A percentile compares a stretch with the other conserved stretches of the same genome.
These are phyloP conservation scores for Eilema griseolum DNA, from an alignment of 2,888 invertebrate genomes.

Conservation along the genomic window DNA sequence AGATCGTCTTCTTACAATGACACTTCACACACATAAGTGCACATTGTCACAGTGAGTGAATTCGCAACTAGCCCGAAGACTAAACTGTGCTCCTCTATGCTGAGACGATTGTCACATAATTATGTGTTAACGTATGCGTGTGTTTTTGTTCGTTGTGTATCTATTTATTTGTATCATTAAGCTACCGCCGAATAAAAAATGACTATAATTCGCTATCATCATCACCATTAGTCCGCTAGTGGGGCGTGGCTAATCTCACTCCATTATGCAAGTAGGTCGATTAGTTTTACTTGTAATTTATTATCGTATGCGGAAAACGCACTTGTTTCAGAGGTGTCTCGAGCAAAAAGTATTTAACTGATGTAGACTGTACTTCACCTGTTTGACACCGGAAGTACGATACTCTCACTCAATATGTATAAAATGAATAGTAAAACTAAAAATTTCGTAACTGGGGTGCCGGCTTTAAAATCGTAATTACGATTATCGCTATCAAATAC, in stretches of 20 bases:
- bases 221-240: constrained; percentile 17
- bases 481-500: too few species aligned
- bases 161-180: neutral
- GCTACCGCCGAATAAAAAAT: neutral
- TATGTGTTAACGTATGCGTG: neutral
- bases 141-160: neutral
- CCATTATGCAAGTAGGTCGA: neutral
- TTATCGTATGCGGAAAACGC: neutral
- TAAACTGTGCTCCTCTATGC: neutral
- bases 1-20: neutral
- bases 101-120: neutral
- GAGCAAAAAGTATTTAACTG: neutral
- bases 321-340: neutral
- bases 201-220: constrained; percentile 9
- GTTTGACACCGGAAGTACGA: neutral
- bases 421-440: too few species aligned
- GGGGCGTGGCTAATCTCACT: constrained; percentile 1
- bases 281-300: constrained; percentile 1
- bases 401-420: neutral
- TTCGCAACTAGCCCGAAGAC: neutral
- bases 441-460: too few species aligned
- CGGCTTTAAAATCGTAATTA: too few species aligned
- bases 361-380: neutral
- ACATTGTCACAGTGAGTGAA: too few species aligned
- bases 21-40: too few species aligned